Percentiles rank a stretch among this genome's conserved stretches.
These are phyloP conservation scores for Remorina albescens DNA, from an alignment of 2,797 vertebrate genomes.

Conservation along the genomic window DNA sequence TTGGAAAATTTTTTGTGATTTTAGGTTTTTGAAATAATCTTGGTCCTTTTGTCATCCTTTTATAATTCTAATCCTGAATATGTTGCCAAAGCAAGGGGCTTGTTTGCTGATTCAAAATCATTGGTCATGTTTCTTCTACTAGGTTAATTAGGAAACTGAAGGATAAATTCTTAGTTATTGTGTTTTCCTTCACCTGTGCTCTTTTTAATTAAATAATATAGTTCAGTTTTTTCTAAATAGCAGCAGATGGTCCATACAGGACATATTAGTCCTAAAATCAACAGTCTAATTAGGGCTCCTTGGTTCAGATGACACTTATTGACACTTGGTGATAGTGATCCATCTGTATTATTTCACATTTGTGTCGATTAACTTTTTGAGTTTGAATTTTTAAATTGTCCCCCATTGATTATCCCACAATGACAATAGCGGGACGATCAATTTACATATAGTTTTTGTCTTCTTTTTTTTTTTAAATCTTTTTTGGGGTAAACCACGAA, in stretches of 20 bases:
- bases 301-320: not conserved
- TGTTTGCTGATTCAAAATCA: not conserved
- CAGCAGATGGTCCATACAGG: not conserved
- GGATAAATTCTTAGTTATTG: not conserved
- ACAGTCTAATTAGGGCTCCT: not conserved
- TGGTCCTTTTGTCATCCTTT: not conserved
- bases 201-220: not conserved
- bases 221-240: too few species aligned
- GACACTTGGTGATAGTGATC: too few species aligned
- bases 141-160: not conserved
- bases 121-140: not conserved
- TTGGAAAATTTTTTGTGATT: not conserved
- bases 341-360: too few species aligned
- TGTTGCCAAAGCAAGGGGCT: not conserved
- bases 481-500: too few species aligned
- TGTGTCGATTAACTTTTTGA: too few species aligned
- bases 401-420: too few species aligned
- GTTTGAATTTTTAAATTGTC: too few species aligned
- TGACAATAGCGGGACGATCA: too few species aligned
- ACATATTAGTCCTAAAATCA: not conserved
- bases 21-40: not conserved
- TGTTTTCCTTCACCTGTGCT: not conserved
- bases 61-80: constrained; percentile 10
- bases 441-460: too few species aligned
- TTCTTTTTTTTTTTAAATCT: too few species aligned